phyloP scores from a whole-genome alignment of 2,113 vertebrate genomes.

The Mastomys natalensis region DNA sequence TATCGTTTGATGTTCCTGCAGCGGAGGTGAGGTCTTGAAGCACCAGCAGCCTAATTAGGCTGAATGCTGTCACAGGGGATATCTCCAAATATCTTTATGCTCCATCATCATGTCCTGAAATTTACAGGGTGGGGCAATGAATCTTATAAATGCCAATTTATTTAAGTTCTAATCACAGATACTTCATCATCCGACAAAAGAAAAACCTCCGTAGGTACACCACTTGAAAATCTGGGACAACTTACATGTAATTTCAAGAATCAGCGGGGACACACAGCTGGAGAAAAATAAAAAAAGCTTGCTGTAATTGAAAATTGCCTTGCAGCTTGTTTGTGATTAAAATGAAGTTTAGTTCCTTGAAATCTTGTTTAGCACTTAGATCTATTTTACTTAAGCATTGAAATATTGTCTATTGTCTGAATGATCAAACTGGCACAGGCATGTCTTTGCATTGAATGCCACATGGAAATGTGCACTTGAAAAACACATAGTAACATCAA shows the following conservation, averaged over 20 bases:
- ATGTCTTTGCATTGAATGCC: constrained; percentile 66
- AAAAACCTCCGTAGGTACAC: constrained; percentile 86
- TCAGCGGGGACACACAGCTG: constrained; percentile 89
- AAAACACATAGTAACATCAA: background rate
- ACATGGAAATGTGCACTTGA: constrained; percentile 57
- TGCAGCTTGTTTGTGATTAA: constrained; percentile 89
- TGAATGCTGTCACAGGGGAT: constrained; percentile 70
- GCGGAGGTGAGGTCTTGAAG: constrained; percentile 80
- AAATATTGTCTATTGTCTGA: constrained; percentile 84
- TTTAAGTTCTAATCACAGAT: constrained; percentile 87
- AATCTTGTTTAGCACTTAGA: constrained; percentile 87
- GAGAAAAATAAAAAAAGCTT: constrained; percentile 89
- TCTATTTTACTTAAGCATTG: constrained; percentile 83
- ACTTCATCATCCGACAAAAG: constrained; percentile 89
- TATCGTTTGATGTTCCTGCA: constrained; percentile 83
- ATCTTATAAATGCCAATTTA: constrained; percentile 86
- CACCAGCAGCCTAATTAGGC: constrained; percentile 83
- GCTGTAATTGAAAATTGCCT: constrained; percentile 89
- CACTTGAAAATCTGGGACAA: constrained; percentile 89
- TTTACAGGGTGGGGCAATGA: constrained; percentile 78
- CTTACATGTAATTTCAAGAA: constrained; percentile 88
- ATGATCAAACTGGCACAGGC: constrained; percentile 73
- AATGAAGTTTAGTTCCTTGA: constrained; percentile 86
- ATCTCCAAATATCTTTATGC: constrained; percentile 75
- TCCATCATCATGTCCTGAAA: constrained; percentile 79